Conservation (phyloP, 2,888 invertebrate genomes). For the Pasiphila rectangulata region DNA sequence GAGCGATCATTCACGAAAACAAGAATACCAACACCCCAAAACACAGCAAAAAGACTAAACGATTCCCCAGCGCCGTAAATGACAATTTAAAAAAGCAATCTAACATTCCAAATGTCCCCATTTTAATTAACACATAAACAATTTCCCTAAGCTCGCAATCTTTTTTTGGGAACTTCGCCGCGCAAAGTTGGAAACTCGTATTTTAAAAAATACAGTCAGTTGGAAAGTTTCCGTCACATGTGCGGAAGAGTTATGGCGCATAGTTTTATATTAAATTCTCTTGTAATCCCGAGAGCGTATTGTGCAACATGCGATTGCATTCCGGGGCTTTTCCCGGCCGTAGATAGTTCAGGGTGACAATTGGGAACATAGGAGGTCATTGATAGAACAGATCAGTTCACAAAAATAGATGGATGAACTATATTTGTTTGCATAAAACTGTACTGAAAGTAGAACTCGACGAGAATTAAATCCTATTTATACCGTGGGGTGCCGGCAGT, state of each 20-base stretch:
- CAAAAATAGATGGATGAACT: too few species aligned
- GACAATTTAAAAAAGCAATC: constrained; percentile 25
- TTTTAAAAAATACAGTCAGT: constrained; percentile 18
- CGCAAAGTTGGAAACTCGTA: constrained; percentile 8
- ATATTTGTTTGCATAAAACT: too few species aligned
- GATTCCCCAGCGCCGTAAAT: constrained; percentile 9
- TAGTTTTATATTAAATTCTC: constrained; percentile 25
- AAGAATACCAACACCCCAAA: background rate
- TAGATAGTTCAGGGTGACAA: constrained; percentile 1
- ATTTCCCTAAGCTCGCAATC: constrained; percentile 11
- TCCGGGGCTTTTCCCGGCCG: constrained; percentile 1
- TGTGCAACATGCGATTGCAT: constrained; percentile 21
- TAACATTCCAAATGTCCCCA: constrained; percentile 19
- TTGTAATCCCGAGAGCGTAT: constrained; percentile 19
- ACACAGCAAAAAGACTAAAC: constrained; percentile 8
- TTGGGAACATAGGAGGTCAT: too few species aligned
- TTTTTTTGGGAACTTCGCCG: constrained; percentile 9
- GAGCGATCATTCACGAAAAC: too few species aligned
- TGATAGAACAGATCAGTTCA: too few species aligned
- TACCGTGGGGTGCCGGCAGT: too few species aligned
- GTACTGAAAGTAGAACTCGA: too few species aligned
- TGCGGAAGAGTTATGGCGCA: constrained; percentile 22
- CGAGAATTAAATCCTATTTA: too few species aligned
- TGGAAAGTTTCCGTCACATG: constrained; percentile 19
- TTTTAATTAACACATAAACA: constrained; percentile 27